These are phyloP conservation scores for Ophthalmotilapia sp. DNA, from an alignment of 2,113 vertebrate genomes.

Conservation along the genomic window DNA sequence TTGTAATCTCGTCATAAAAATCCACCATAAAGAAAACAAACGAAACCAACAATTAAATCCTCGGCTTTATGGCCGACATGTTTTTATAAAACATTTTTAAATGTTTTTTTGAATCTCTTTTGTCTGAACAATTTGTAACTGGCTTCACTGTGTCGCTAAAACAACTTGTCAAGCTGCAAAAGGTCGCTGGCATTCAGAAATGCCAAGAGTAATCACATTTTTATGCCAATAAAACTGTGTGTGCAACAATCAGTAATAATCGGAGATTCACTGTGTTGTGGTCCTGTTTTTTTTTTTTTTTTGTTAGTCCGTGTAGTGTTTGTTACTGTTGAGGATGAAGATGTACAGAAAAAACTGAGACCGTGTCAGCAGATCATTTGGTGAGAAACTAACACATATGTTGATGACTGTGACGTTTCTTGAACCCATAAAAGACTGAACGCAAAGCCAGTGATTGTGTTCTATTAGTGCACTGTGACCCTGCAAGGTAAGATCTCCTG, in stretches of 20 bases:
- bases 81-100: not conserved
- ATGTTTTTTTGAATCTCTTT: not conserved
- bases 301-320: not conserved
- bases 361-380: not conserved
- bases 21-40: not conserved
- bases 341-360: not conserved
- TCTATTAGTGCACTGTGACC: not conserved
- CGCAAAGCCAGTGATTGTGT: not conserved
- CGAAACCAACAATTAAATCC: not conserved
- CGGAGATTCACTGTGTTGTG: not conserved
- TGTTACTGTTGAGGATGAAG: not conserved
- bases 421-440: not conserved
- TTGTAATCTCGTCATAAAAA: not conserved
- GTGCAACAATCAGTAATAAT: not conserved
- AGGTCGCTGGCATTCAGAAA: not conserved
- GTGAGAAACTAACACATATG: not conserved
- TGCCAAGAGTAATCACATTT: not conserved
- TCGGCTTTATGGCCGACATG: not conserved
- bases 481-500: not conserved
- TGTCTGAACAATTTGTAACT: not conserved
- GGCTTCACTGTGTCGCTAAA: not conserved
- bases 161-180: not conserved
- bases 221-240: slow-evolving; percentile 8
- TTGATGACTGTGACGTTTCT: not conserved
- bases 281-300: not conserved